phyloP scores from a whole-genome alignment of 2,113 vertebrate genomes.

The Vireo altiloquus region DNA sequence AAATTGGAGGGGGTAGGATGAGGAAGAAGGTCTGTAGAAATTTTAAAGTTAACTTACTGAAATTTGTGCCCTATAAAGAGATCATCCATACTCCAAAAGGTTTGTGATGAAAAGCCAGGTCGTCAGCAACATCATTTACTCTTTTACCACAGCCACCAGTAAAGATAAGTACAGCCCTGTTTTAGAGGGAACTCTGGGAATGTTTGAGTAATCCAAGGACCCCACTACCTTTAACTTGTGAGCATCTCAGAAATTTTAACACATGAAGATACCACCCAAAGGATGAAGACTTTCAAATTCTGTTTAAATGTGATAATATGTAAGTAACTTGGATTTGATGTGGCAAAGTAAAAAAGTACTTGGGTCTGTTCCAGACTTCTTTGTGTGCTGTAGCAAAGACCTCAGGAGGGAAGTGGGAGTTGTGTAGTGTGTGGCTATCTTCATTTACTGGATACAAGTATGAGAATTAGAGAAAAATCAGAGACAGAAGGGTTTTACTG shows the following conservation, averaged over 20 bases:
- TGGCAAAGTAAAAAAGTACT: neutral
- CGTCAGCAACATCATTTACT: neutral
- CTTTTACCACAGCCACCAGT: neutral
- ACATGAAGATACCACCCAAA: rapidly evolving
- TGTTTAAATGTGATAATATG: neutral
- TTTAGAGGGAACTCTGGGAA: neutral
- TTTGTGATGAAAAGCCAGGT: neutral
- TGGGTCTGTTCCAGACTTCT: neutral
- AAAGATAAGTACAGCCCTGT: neutral
- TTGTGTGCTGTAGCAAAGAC: neutral
- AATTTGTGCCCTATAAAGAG: neutral
- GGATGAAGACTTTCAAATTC: neutral
- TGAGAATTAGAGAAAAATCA: neutral
- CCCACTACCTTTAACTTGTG: neutral
- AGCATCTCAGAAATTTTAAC: neutral
- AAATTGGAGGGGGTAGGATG: neutral
- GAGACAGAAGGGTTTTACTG: neutral
- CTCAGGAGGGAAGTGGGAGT: neutral
- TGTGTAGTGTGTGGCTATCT: neutral
- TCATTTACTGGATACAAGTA: neutral
- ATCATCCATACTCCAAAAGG: neutral
- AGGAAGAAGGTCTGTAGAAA: neutral
- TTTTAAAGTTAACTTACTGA: neutral
- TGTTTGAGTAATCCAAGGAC: neutral
- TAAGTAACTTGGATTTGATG: neutral